These are phyloP conservation scores for Aphis gossypii DNA, from an alignment of 1,140 invertebrate species.

Conservation along the genomic window DNA sequence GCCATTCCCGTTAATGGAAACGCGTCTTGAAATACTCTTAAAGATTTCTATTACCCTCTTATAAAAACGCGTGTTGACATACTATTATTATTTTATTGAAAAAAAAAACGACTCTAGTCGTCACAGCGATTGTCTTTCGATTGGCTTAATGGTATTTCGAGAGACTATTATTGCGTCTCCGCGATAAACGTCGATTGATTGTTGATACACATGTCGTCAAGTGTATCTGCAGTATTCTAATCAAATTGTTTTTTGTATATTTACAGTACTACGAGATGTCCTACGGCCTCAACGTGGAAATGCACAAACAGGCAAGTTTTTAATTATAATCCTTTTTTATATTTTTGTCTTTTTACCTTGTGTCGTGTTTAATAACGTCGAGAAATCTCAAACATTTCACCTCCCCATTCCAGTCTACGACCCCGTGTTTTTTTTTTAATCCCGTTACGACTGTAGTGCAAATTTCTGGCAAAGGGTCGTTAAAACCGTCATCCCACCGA, in stretches of 20 bases:
- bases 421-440: constrained; percentile 50
- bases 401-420: neutral
- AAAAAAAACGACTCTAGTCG: neutral
- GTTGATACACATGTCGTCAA: neutral
- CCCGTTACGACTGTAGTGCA: constrained; percentile 40
- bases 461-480: constrained; percentile 57
- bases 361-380: neutral
- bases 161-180: neutral
- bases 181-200: neutral
- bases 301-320: constrained; percentile 96
- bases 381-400: constrained; percentile 44
- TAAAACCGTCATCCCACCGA: constrained; percentile 54
- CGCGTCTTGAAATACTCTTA: neutral
- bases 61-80: neutral
- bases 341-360: constrained; percentile 26
- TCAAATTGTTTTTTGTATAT: constrained; percentile 61
- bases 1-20: neutral
- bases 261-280: constrained; percentile 99
- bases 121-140: neutral
- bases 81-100: neutral
- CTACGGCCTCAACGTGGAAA: constrained; percentile 98
- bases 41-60: neutral
- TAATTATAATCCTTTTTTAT: neutral
- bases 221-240: neutral
- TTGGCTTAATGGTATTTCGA: constrained; percentile 21